Conservation (phyloP, 2,888 invertebrate genomes). For the Lithophane leautieri region DNA sequence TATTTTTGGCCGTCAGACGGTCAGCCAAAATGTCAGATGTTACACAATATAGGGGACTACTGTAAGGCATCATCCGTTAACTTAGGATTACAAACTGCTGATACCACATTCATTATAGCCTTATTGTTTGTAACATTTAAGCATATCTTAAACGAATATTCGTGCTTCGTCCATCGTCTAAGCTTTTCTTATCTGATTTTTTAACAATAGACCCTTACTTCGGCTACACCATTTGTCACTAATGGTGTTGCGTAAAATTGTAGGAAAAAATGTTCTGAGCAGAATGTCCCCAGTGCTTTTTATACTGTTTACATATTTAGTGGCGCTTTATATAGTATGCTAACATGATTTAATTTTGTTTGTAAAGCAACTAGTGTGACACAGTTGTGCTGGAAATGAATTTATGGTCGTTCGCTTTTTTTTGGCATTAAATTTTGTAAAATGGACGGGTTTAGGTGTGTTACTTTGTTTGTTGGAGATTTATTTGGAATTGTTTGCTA, state of each 20-base stretch:
- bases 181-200: constrained; percentile 63
- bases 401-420: constrained; percentile 7
- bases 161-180: constrained; percentile 56
- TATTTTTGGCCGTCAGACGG: too few relatives aligned
- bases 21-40: too few relatives aligned
- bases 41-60: too few relatives aligned
- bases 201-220: constrained; percentile 61
- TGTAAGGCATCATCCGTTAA: constrained; percentile 1
- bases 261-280: constrained; percentile 45
- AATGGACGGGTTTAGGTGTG: neutral
- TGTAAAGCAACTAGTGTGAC: constrained; percentile 31
- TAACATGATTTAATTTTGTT: constrained; percentile 46
- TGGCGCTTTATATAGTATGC: constrained; percentile 31
- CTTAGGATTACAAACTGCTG: constrained; percentile 37
- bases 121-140: constrained; percentile 60
- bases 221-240: constrained; percentile 59
- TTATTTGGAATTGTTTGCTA: constrained; percentile 5
- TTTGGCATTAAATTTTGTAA: constrained; percentile 16
- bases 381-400: constrained; percentile 16
- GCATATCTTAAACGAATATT: constrained; percentile 65
- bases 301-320: constrained; percentile 45
- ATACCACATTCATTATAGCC: constrained; percentile 52
- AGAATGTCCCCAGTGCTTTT: constrained; percentile 45
- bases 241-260: constrained; percentile 62
- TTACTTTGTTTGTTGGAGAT: constrained; percentile 16